Base-by-base conservation (phyloP, 2,888 invertebrate species). In the Nomada ferruginata region DNA sequence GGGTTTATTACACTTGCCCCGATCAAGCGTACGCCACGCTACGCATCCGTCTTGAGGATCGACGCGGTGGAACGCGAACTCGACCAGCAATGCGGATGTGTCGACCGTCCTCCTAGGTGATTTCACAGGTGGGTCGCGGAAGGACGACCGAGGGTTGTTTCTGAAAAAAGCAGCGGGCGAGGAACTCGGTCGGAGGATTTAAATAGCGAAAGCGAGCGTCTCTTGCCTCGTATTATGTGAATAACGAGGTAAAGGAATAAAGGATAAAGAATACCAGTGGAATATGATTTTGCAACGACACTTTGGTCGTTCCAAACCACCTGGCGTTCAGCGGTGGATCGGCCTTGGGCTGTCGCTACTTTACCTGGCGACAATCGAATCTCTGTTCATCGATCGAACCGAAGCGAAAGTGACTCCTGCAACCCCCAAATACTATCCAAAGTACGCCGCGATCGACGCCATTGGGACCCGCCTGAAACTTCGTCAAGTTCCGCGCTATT, bases 1-100 rank as follows among this genome's bases (percentile, higher is more conserved):
- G 85, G 90, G 86, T 90, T 90, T 91, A 91, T 91, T 91, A 89
- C 90, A 88, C 88, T 88, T 84, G 85, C 76, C 86, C 84, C 85
- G 87, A 88, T 89, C 86, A 88, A 89, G 86, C 90, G 85, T 87
- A 83, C 85, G 85, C 83, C 82, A 81, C 83, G 82, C 79, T 86
- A 86, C 84, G 87, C 84, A 85, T 83, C 84, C 78, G 74, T 83
- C 86, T 87, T 79, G 55, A n/a, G 42, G 82, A 80, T 77, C 80
- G 72, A 78, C 69, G 75, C 63, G 57, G 63, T 44, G 76, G 52
- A 68, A 57, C 75, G 74, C 42, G 65, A 57, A 57, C 73, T 57
- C 60, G 55, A 13, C 52, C n/a, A 63, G 70, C 79, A 64, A 79
- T 76, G 78, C 78, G 78, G 78, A 79, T 69, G 52, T 57, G 66